Base-by-base conservation (phyloP, 2,113 vertebrate genomes). In the Brachionichthys hirsutus region DNA sequence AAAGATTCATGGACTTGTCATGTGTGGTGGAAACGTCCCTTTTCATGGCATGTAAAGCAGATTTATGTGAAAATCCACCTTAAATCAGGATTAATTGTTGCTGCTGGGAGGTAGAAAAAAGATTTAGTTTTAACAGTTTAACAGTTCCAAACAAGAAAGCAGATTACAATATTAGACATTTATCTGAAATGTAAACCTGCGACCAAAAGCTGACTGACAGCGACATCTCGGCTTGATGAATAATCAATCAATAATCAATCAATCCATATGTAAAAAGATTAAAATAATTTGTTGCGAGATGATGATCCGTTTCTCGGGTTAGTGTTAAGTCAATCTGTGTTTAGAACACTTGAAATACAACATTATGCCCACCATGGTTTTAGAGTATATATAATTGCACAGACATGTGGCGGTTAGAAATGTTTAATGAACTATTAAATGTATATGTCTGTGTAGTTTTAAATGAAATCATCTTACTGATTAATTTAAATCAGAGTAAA, bases 171-270 rank as follows among this genome's bases (percentile, higher is more conserved):
- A 52, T 55, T 42, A 65, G 59, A 82, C 68, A 67, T 77, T 81
- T 74, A 81, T 67, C 61, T 83, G 75, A 81, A 66, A 73, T 79
- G 71, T 83, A 77, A 80, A 75, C 67, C 72, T 68, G 12, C 13
- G 43, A 53, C 61, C 17, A 36, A 54, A 61, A 53, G 58, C 9
- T 55, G 52, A 45, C 40, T 46, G 58, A 68, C 17, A 18, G 44
- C 3, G 16, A 46, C 15, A 6, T 46, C n/a, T 6, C 2, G 12
- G 2, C 0, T 9, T 38, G 12, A 38, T 38, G 12, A 10, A 38
- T 38, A 38, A 38, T 38, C 12, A 12, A 10, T 38, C 8, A 38
- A 38, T 38, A 10, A 7, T 38, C 12, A 11, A 38, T 38, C 9
- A 30, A 30, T 30, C 24, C 24, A 30, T 8, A 30, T 30, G 24